phyloP scores from a whole-genome alignment of 2,888 invertebrate genomes.

The Nomada goodeniana region DNA sequence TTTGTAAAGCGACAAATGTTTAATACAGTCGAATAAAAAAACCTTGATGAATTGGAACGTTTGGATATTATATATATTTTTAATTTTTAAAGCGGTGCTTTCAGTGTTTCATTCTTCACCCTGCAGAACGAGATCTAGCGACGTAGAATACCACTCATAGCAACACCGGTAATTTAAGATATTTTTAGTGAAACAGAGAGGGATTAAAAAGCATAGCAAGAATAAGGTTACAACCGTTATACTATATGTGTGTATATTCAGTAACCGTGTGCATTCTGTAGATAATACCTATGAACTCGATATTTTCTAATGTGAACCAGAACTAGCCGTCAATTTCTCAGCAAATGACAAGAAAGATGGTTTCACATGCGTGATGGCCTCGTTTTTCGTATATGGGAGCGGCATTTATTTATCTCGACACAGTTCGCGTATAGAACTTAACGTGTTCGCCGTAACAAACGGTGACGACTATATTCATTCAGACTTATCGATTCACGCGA shows the following conservation, averaged over 20 bases:
- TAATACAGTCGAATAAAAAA: neutral
- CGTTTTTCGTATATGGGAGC: conserved; percentile 29
- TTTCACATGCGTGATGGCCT: conserved; percentile 56
- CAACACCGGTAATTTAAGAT: conserved; percentile 24
- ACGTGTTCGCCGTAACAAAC: conserved; percentile 42
- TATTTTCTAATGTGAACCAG: neutral
- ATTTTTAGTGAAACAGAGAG: conserved; percentile 32
- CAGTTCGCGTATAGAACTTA: conserved; percentile 10
- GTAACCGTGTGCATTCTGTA: conserved; percentile 30
- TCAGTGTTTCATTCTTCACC: neutral
- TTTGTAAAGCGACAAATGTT: conserved; percentile 20
- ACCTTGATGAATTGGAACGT: neutral
- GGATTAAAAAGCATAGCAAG: neutral
- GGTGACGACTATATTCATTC: conserved; percentile 63
- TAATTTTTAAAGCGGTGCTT: neutral
- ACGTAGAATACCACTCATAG: conserved; percentile 3
- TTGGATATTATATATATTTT: neutral
- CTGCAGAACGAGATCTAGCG: neutral
- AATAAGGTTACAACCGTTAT: neutral
- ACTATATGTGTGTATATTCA: neutral
- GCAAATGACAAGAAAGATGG: conserved; percentile 18
- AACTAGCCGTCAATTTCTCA: conserved; percentile 17
- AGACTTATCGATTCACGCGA: conserved; percentile 71
- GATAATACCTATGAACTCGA: neutral
- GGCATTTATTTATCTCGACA: conserved; percentile 41